phyloP scores from a whole-genome alignment of 2,888 invertebrate species.

The Nomada fucata region DNA sequence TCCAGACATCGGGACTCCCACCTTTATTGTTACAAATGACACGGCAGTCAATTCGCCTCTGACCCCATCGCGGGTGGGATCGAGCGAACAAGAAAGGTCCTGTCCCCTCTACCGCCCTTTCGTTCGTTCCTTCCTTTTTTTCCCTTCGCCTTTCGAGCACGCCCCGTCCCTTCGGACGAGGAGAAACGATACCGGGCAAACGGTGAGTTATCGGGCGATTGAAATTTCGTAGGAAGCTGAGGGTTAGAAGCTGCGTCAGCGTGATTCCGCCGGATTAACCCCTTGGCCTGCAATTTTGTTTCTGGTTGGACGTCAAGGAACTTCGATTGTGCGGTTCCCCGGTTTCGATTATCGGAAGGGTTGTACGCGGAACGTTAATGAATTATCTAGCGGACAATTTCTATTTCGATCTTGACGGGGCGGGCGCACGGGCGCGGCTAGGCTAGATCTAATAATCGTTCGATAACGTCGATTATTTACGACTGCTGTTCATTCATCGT shows the following conservation, averaged over 20 bases:
- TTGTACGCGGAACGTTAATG: too few relatives aligned
- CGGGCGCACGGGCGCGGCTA: too few relatives aligned
- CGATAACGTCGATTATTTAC: too few relatives aligned
- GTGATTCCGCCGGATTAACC: slow-evolving; percentile 56
- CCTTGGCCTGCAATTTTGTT: too few relatives aligned
- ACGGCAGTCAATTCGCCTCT: slow-evolving; percentile 71
- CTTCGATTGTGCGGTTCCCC: too few relatives aligned
- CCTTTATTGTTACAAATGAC: slow-evolving; percentile 78
- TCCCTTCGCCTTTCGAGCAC: background rate
- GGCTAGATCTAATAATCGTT: too few relatives aligned
- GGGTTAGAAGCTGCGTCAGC: slow-evolving; percentile 67
- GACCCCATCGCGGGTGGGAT: slow-evolving; percentile 69
- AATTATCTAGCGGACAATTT: too few relatives aligned
- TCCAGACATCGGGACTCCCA: slow-evolving; percentile 70
- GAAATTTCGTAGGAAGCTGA: slow-evolving; percentile 70
- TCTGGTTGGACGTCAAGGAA: too few relatives aligned
- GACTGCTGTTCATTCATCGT: too few relatives aligned
- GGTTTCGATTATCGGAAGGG: too few relatives aligned
- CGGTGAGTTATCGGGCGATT: slow-evolving; percentile 74
- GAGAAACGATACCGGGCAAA: slow-evolving; percentile 73
- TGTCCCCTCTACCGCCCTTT: slow-evolving; percentile 9
- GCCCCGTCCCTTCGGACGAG: slow-evolving; percentile 33
- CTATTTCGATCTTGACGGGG: too few relatives aligned
- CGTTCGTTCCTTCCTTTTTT: slow-evolving; percentile 26
- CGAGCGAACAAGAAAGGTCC: slow-evolving; percentile 68